These are phyloP conservation scores for Drosophila albomicans DNA, from an alignment of 1,140 invertebrate species.

Conservation along the genomic window DNA sequence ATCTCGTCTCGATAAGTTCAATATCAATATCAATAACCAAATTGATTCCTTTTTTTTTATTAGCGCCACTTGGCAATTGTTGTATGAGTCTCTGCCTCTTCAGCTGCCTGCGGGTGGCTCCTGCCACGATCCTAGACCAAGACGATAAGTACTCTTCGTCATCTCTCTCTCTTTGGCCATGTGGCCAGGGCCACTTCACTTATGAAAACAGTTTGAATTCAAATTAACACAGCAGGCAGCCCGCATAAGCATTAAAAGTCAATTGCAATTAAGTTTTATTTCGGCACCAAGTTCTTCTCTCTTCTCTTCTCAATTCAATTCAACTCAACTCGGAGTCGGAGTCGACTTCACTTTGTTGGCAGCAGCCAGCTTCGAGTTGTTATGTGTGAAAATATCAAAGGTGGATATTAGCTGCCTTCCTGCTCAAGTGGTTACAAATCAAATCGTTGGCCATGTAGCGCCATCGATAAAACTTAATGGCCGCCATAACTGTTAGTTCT, in stretches of 20 bases:
- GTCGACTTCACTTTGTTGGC: not conserved
- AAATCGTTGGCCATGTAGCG: constrained; percentile 61
- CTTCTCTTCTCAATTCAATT: not conserved
- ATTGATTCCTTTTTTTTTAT: constrained; percentile 15
- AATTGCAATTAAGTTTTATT: constrained; percentile 79
- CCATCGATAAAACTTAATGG: constrained; percentile 84
- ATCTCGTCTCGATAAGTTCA: constrained; percentile 8
- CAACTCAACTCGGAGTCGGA: not conserved
- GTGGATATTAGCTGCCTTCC: constrained; percentile 44
- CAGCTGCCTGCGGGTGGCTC: constrained; percentile 31
- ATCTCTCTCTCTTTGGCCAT: constrained; percentile 20
- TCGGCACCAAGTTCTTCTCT: constrained; percentile 36
- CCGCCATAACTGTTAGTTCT: constrained; percentile 72
- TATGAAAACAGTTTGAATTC: constrained; percentile 79
- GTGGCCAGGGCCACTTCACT: constrained; percentile 43
- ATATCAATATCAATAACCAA: constrained; percentile 33
- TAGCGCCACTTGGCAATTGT: constrained; percentile 52
- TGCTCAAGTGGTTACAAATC: constrained; percentile 77
- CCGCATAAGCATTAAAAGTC: constrained; percentile 73
- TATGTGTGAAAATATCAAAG: constrained; percentile 80
- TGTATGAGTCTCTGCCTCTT: not conserved
- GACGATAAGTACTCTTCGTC: not conserved
- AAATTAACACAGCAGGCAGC: constrained; percentile 76
- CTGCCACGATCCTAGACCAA: constrained; percentile 2
- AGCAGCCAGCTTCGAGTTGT: constrained; percentile 7